Evolutionary conservation across 2,797 vertebrate genomes (phyloP), one percentile per base, ranked within the genome.

Genomic region (Oreortyx pictus): DNA sequence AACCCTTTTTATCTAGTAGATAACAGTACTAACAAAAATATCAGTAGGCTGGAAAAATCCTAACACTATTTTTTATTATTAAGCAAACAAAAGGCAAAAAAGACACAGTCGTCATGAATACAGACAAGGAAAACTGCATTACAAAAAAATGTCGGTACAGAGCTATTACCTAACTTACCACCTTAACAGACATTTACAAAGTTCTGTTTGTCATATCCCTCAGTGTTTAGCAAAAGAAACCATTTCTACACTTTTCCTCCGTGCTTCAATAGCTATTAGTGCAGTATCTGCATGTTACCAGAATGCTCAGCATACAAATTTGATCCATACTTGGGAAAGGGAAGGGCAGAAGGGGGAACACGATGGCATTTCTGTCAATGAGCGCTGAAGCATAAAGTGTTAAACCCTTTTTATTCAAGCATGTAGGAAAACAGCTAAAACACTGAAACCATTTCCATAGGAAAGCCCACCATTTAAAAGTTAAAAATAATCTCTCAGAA

Each of bases 401-500:
- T 86, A 78, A 91, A 65, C 11, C 24, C 23, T 82, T 94, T 90
- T 82, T 84, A 94, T 89, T 62, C 79, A 78, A 16, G 9, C 56
- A 72, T 37, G 73, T 89, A 91, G 24, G 35, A 91, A 91, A 90
- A 80, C 23, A 93, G 78, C 60, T 87, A 90, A 83, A 68, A 78
- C 46, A 57, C 9, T 85, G 76, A 78, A 91, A 86, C 29, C 11
- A 91, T 83, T 56, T 89, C 50, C 50, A 33, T 29, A 7, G 82
- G 33, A 90, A 92, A 86, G 35, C 33, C 39, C 65, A 71, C 72
- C 77, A 89, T 80, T 89, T 94, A 89, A 75, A 94, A 89, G 70
- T 59, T 59, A 89, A 19, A 66, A 91, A 29, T 64, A 78, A 64
- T 46, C 90, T 93, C 89, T 89, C 59, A 88, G 87, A 50, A 60